Base-by-base conservation (phyloP, 2,888 invertebrate genomes). In the Diaprepes abbreviatus region DNA sequence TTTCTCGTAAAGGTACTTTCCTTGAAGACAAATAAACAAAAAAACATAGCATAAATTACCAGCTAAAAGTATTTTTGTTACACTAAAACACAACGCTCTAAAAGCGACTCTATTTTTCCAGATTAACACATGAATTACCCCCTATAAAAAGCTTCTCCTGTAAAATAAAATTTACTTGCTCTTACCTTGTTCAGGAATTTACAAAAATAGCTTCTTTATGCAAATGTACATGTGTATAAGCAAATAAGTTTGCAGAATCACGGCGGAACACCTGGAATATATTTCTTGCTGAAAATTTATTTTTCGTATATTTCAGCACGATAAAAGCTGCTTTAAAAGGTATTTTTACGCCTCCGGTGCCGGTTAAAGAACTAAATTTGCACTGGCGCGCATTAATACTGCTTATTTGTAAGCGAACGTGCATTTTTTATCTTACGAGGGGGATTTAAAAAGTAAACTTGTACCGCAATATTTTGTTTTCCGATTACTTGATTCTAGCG, bases 191-290 rank as follows among this genome's bases (percentile, higher is more conserved):
- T 50, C 48, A 50, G 48, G 16, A 50, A 50, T 50, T 50, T 50
- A 28, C 48, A 50, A 50, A 50, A 50, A 50, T 50, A 28, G 48
- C 48, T 50, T 50, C 48, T 50, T 50, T 50, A 50, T 50, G 48
- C 48, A 50, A 50, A 50, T 50, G 28, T 50, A 50, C 48, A 50
- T 50, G 48, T 50, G 48, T 50, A 50, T 50, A 50, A 50, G 48
- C 48, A 50, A 50, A 50, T 50, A 50, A 50, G 48, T 50, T 50
- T 50, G 28, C 28, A 28, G 48, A 50, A 50, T 50, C 48, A 50
- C 48, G 48, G 48, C 48, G 28, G 12, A 50, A 50, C 48, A 50
- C 48, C 48, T 50, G 48, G 31, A 50, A 50, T 50, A 50, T 50
- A 50, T 50, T 50, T 50, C 48, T 50, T 50, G 48, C 28, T 28